Evolutionary conservation across 2,888 invertebrate species (phyloP), one percentile per base, ranked within the genome.

Genomic region (Plusia festucae): DNA sequence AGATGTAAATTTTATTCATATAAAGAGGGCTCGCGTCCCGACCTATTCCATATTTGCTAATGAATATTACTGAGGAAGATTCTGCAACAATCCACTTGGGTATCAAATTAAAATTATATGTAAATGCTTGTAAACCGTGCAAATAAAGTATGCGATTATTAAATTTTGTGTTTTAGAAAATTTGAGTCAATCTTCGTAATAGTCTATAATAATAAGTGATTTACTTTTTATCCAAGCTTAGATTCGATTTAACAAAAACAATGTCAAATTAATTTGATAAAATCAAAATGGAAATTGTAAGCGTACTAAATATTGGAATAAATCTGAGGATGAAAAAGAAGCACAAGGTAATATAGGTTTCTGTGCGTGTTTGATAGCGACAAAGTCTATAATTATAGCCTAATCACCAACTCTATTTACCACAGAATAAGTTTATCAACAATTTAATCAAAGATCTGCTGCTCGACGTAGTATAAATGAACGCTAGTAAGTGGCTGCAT

Each of bases 1-100:
- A 85, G 82, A 88, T 88, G 88, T 83, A 82, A 88, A 89, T 88
- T 88, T 87, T 87, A 89, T 89, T 88, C 87, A 87, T 85, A 76
- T 68, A 76, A 68, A 78, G 76, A 78, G 77, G 70, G 75, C 73
- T 67, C 46, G 44, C 27, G 75, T 78, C 73, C 73, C 79, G 67
- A 77, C 82, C 80, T 78, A 75, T 79, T 78, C 81, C 82, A 86
- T 84, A 84, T 87, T 86, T 84, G 81, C 78, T 86, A 85, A 87
- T 86, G 84, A 87, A 85, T 84, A 85, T 86, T 85, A 81, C 79
- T 70, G 74, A 73, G 75, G 78, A 79, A 83, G 73, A 84, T 81
- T 84, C 73, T 69, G 72, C 53, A 76, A 73, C 69, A 76, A 76
- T 75, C 74, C 77, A 63, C 69, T 73, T 65, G 66, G 65, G 78